phyloP scores from a whole-genome alignment of 2,797 vertebrate species.

The Gymnodraco acuticeps region DNA sequence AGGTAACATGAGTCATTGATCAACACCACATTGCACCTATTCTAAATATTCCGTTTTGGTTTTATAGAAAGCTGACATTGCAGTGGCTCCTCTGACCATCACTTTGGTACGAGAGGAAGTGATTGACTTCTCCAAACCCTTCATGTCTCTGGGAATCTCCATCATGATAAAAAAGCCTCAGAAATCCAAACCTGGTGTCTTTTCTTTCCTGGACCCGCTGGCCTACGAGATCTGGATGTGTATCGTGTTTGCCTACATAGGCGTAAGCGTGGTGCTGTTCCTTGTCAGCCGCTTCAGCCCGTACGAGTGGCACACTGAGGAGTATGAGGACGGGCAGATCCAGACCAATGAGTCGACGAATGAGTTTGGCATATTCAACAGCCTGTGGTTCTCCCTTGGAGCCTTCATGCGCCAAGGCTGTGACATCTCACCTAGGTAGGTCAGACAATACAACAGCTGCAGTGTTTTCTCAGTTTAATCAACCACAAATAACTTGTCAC shows the following conservation, averaged over 20 bases:
- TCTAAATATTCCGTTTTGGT: background rate
- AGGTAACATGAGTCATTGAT: background rate
- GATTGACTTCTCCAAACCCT: conserved; percentile 99
- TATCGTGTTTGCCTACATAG: conserved; percentile 99
- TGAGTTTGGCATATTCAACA: conserved; percentile 99
- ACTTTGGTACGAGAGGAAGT: conserved; percentile 99
- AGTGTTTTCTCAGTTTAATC: background rate
- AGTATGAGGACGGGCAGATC: conserved; percentile 98
- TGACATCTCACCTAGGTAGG: conserved; percentile 91
- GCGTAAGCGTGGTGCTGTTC: conserved; percentile 99
- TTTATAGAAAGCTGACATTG: conserved; percentile 97
- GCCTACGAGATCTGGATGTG: conserved; percentile 99
- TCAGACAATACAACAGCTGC: conserved; percentile 51
- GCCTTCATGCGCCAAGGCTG: conserved; percentile 92
- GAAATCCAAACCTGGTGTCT: conserved; percentile 99
- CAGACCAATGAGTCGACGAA: conserved; percentile 99
- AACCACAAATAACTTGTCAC: background rate
- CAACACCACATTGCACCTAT: background rate
- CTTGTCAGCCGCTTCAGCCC: conserved; percentile 99
- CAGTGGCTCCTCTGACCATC: conserved; percentile 97
- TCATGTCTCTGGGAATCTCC: conserved; percentile 99
- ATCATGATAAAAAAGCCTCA: conserved; percentile 99
- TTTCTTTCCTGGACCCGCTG: conserved; percentile 99
- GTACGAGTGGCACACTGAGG: conserved; percentile 99
- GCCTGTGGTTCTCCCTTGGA: conserved; percentile 94